Conservation (phyloP, 2,113 vertebrate genomes). For the Numida meleagris region DNA sequence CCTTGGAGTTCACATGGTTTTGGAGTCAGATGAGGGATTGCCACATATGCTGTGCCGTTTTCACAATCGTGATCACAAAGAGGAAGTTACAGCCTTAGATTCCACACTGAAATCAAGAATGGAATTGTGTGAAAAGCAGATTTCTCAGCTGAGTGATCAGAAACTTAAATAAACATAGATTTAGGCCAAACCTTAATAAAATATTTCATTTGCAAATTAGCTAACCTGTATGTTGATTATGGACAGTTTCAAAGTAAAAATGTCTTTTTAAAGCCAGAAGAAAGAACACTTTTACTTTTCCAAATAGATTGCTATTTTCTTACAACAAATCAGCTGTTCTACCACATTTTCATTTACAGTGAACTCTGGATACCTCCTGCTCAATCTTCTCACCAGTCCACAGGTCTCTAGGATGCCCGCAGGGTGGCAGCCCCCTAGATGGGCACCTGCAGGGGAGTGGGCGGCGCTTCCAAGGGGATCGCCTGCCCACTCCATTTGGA, state of each 20-base stretch:
- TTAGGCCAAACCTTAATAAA: not conserved
- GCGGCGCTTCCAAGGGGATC: not conserved
- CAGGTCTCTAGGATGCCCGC: not conserved
- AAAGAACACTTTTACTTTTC: not conserved
- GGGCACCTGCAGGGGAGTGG: rapidly evolving
- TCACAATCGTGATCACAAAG: not conserved
- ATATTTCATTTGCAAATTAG: not conserved
- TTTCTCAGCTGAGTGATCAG: not conserved
- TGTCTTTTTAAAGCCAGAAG: not conserved
- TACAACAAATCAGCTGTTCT: not conserved
- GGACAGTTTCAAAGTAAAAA: not conserved
- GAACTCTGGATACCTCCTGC: not conserved
- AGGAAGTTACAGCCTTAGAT: not conserved
- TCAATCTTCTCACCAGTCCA: not conserved
- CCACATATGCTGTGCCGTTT: not conserved
- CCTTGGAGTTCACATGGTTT: not conserved
- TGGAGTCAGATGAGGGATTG: not conserved
- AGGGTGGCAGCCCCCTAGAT: too few species aligned
- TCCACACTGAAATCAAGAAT: not conserved
- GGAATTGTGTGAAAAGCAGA: not conserved
- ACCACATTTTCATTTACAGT: not conserved
- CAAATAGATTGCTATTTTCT: not conserved
- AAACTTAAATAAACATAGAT: not conserved
- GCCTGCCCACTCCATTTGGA: rapidly evolving
- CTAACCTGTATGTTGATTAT: not conserved